These are phyloP conservation scores for Pogonus chalceus DNA, from an alignment of 1,140 invertebrate species.

Conservation along the genomic window DNA sequence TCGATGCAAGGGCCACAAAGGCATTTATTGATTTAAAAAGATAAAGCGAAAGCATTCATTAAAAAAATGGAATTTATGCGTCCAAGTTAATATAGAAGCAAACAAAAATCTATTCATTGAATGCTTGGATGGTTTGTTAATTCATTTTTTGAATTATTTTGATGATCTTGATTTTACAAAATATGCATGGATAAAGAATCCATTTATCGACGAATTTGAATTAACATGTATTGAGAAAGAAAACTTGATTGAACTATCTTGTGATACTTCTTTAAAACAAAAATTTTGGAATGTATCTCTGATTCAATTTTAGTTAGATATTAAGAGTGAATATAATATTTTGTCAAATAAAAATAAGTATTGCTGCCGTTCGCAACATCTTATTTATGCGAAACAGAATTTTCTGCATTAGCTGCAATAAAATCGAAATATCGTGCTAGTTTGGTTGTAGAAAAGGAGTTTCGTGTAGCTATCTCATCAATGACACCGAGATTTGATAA, in stretches of 20 bases:
- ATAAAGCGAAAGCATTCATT: slow-evolving; percentile 13
- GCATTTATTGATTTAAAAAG: slow-evolving; percentile 14
- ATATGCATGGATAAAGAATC: slow-evolving; percentile 16
- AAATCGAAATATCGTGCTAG: background rate
- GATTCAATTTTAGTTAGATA: background rate
- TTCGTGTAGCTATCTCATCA: background rate
- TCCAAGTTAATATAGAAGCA: slow-evolving; percentile 17
- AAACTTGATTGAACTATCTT: background rate
- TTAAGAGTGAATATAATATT: background rate
- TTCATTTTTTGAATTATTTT: slow-evolving; percentile 15
- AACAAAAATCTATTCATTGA: slow-evolving; percentile 18
- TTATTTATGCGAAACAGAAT: too few relatives aligned
- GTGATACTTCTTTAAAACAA: background rate
- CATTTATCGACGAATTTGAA: slow-evolving; percentile 10
- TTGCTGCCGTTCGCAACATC: too few relatives aligned
- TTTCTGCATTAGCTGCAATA: too few relatives aligned
- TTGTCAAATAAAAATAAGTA: background rate
- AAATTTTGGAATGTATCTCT: too few relatives aligned
- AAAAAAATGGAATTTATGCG: slow-evolving; percentile 15
- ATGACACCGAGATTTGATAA: background rate
- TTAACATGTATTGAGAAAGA: background rate
- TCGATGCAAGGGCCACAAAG: slow-evolving; percentile 18
- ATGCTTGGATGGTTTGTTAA: slow-evolving; percentile 14
- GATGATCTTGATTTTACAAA: slow-evolving; percentile 13
- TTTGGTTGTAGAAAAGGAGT: background rate